Base-by-base conservation (phyloP, 2,888 invertebrate genomes). In the Cyrtodaria siliqua region DNA sequence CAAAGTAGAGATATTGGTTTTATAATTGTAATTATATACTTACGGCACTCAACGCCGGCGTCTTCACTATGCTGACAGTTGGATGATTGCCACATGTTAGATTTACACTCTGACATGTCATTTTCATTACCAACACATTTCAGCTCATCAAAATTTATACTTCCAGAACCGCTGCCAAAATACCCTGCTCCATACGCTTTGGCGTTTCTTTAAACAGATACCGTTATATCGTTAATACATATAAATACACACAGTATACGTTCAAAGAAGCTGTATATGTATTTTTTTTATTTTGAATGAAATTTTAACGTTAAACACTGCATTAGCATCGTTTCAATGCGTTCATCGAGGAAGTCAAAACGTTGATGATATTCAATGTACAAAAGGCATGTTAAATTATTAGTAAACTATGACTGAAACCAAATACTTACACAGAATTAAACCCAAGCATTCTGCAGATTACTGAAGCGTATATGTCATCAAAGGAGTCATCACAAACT, bases 81-180 rank as follows among this genome's bases (percentile, higher is more conserved):
- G n/a, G n/a, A n/a, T 16, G 69, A 55, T 1, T 40, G 53, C 61
- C 61, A 69, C n/a, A 18, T 18, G 26, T 53, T 55, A 16, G 69
- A 69, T 24, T 61, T 55, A 26, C 69, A 69, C 6, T 69, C 61
- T 33, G 69, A 27, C 12, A 69, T 55, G 47, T 69, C 69, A 23
- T 12, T 33, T 53, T 69, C 69, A 1, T 2, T 23, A 1, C 69
- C 69, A 6, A 23, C 23, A 26, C 69, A 69, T 44, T 49, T 23
- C 20, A 69, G 23, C 18, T 69, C 52, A 29, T 61, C 55, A 23
- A 69, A 44, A 9, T 40, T 33, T 14, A 61, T 33, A 9, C 29
- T 18, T n/a, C 61, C 69, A n/a, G 18, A 23, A 1, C 61, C 69
- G 18, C 23, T 16, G 18, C 61, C 69, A 61, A 23, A 69, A 24